phyloP scores from a whole-genome alignment of 2,888 invertebrate species.

The Harmothoe impar region DNA sequence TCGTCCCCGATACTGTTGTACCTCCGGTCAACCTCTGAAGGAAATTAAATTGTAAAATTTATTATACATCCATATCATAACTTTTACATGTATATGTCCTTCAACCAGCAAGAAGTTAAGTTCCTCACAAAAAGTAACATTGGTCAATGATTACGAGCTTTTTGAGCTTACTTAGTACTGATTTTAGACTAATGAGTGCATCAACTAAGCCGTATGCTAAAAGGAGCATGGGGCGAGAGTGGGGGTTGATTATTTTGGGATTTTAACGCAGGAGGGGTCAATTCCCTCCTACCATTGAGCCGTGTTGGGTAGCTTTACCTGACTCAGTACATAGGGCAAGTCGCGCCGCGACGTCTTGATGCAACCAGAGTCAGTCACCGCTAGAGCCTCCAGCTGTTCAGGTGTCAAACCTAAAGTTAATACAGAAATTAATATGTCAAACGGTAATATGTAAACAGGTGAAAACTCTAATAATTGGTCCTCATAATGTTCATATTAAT shows the following conservation, averaged over 20 bases:
- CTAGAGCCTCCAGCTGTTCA: constrained; percentile 88
- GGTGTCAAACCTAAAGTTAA: constrained; percentile 85
- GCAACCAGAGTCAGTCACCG: constrained; percentile 85
- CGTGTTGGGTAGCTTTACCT: constrained; percentile 78
- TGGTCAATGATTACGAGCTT: neutral
- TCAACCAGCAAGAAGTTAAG: neutral
- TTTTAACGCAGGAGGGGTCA: too few species aligned
- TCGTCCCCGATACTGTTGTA: constrained; percentile 97
- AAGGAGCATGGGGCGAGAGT: too few species aligned
- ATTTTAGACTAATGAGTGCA: too few species aligned
- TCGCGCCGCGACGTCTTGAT: constrained; percentile 95
- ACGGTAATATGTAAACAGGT: neutral
- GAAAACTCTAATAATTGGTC: too few species aligned
- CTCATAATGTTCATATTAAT: too few species aligned
- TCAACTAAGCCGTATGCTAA: too few species aligned
- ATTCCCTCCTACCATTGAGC: too few species aligned
- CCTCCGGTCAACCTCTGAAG: constrained; percentile 86
- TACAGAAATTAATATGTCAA: constrained; percentile 28
- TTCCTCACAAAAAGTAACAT: too few species aligned
- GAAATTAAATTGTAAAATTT: neutral
- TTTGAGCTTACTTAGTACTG: too few species aligned
- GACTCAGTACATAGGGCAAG: constrained; percentile 90
- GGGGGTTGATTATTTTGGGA: too few species aligned
- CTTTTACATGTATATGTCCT: neutral
- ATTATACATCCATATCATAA: neutral